Evolutionary conservation across 2,888 invertebrate genomes (phyloP).

Genomic region (Hydroisotoma schaefferi): DNA sequence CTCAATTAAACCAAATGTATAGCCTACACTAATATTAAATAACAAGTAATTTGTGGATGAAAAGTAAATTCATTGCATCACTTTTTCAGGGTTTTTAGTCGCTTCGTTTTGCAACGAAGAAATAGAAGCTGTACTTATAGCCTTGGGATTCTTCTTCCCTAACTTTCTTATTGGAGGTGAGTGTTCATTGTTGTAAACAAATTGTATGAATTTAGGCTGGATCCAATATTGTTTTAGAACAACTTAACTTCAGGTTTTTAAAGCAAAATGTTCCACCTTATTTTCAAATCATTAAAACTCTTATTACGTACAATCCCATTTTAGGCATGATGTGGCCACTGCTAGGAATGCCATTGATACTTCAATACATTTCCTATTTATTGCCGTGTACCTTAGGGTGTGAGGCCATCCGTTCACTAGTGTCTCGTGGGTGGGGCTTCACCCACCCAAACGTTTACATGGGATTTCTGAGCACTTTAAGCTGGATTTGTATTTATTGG

Average conservation of each 20-base stretch:
- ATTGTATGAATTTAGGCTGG: no score
- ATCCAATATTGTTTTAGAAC: no score
- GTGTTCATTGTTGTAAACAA: no score
- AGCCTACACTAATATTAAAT: background rate
- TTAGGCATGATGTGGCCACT: conserved; percentile 83
- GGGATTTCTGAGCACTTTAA: conserved; percentile 21
- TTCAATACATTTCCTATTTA: conserved; percentile 56
- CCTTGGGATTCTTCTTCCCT: conserved; percentile 38
- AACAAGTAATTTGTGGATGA: background rate
- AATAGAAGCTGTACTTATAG: conserved; percentile 77
- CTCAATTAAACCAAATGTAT: no score
- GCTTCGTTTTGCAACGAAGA: conserved; percentile 88
- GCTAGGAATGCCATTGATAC: conserved; percentile 83
- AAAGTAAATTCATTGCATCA: background rate
- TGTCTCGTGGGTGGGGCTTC: conserved; percentile 39
- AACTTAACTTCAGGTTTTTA: no score
- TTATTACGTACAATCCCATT: no score
- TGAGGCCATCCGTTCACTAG: conserved; percentile 32
- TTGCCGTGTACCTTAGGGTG: conserved; percentile 34
- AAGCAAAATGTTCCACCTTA: no score
- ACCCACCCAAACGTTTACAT: conserved; percentile 35
- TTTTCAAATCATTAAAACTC: no score
- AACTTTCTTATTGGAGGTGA: conserved; percentile 34
- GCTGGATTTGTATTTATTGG: no score
- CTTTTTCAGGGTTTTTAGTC: conserved; percentile 72